These are phyloP conservation scores for Heteromyza rotundicornis DNA, from an alignment of 2,888 invertebrate genomes.

Conservation along the genomic window DNA sequence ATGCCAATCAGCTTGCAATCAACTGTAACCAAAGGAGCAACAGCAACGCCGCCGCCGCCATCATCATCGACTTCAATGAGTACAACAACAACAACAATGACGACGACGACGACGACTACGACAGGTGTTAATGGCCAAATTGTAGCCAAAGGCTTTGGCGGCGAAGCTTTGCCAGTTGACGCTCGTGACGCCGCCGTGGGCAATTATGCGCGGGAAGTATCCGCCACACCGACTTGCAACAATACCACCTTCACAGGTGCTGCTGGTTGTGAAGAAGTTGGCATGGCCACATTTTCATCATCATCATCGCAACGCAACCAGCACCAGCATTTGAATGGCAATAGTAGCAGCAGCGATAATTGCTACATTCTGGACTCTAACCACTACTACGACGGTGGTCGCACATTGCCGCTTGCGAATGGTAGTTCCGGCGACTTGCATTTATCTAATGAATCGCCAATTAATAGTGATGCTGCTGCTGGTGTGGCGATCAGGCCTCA, in stretches of 20 bases:
- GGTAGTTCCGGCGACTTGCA: neutral
- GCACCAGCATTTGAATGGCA: slow-evolving; percentile 25
- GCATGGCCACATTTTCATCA: slow-evolving; percentile 24
- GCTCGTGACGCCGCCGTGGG: slow-evolving; percentile 14
- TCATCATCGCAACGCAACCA: too few species aligned
- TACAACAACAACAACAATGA: slow-evolving; percentile 28
- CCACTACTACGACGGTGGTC: too few species aligned
- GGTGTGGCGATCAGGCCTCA: too few species aligned
- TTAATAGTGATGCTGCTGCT: slow-evolving; percentile 8
- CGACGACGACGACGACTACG: slow-evolving; percentile 27
- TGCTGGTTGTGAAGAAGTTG: slow-evolving; percentile 21
- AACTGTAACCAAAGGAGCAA: slow-evolving; percentile 27
- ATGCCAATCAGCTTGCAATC: slow-evolving; percentile 31
- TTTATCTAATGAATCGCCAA: neutral
- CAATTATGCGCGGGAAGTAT: slow-evolving; percentile 28
- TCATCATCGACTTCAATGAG: slow-evolving; percentile 13
- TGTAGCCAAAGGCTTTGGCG: slow-evolving; percentile 52
- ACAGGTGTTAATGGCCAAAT: slow-evolving; percentile 61
- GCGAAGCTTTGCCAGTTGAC: slow-evolving; percentile 25
- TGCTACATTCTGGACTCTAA: slow-evolving; percentile 10
- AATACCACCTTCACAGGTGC: too few species aligned
- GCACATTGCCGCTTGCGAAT: slow-evolving; percentile 28
- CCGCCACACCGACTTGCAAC: neutral
- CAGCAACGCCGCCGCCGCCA: too few species aligned
- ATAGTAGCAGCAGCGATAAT: slow-evolving; percentile 16